phyloP scores from a whole-genome alignment of 2,888 invertebrate species.

The Ganaspis brasiliensis region DNA sequence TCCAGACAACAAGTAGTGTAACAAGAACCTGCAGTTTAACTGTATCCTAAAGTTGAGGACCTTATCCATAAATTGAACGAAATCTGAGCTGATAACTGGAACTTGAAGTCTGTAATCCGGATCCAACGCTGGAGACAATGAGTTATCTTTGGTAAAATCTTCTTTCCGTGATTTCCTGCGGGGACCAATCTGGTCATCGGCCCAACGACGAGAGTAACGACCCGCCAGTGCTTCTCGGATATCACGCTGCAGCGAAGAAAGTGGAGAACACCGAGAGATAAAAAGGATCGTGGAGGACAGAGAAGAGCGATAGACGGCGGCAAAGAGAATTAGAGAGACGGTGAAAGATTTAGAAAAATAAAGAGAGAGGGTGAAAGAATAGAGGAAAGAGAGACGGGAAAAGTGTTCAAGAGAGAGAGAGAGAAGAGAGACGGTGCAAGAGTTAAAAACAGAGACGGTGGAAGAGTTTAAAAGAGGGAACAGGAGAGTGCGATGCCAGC shows the following conservation, averaged over 20 bases:
- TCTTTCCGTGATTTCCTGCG: slow-evolving; percentile 18
- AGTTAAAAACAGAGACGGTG: slow-evolving; percentile 16
- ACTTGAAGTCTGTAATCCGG: background rate
- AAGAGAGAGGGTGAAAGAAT: slow-evolving; percentile 32
- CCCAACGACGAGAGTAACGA: slow-evolving; percentile 36
- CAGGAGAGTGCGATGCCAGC: slow-evolving; percentile 48
- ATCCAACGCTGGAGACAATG: background rate
- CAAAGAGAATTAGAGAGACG: slow-evolving; percentile 12
- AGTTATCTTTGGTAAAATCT: too few relatives aligned
- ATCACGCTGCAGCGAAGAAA: slow-evolving; percentile 28
- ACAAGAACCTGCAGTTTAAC: too few relatives aligned
- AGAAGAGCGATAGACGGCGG: slow-evolving; percentile 46
- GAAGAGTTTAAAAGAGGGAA: slow-evolving; percentile 11
- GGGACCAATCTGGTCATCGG: slow-evolving; percentile 32
- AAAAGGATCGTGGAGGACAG: slow-evolving; percentile 37
- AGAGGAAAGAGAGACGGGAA: slow-evolving; percentile 4
- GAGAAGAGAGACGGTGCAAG: slow-evolving; percentile 20
- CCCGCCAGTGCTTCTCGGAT: slow-evolving; percentile 40
- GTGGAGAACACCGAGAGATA: slow-evolving; percentile 51
- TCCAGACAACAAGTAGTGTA: background rate
- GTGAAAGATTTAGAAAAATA: slow-evolving; percentile 19
- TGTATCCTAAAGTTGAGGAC: background rate
- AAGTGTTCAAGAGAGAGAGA: slow-evolving; percentile 24
- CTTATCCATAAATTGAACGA: background rate
- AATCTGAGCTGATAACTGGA: background rate